Conservation (phyloP, 2,888 invertebrate species). For the Trisateles emortualis region DNA sequence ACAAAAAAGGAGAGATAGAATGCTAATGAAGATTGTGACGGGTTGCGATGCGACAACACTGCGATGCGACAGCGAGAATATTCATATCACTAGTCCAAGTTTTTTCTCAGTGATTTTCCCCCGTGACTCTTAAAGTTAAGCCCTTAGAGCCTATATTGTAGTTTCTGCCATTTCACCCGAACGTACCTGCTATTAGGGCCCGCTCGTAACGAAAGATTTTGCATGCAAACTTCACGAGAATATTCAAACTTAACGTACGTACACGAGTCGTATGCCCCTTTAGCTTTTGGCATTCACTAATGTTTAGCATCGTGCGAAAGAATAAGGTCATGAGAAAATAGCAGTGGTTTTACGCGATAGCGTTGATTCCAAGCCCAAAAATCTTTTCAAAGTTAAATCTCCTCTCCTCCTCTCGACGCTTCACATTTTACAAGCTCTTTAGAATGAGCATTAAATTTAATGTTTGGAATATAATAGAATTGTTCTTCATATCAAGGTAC, state of each 20-base stretch:
- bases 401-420: neutral
- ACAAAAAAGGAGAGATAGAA: constrained; percentile 48
- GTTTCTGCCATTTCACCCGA: constrained; percentile 28
- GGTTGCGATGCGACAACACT: constrained; percentile 37
- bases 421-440: constrained; percentile 10
- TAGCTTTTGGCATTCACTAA: constrained; percentile 33
- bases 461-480: neutral
- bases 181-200: constrained; percentile 23
- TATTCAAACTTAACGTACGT: constrained; percentile 43
- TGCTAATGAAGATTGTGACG: constrained; percentile 56
- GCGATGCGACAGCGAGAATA: constrained; percentile 36
- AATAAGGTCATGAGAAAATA: constrained; percentile 36
- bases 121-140: constrained; percentile 35
- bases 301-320: constrained; percentile 32
- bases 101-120: constrained; percentile 28
- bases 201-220: constrained; percentile 41
- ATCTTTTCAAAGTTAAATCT: constrained; percentile 11
- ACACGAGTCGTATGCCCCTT: constrained; percentile 27
- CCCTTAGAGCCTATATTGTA: constrained; percentile 40
- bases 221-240: constrained; percentile 43
- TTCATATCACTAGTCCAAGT: constrained; percentile 43
- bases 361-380: constrained; percentile 14
- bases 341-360: constrained; percentile 17
- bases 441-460: constrained; percentile 10
- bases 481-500: neutral